Evolutionary conservation across 2,113 vertebrate genomes (phyloP), one percentile per base, ranked within the genome.

Genomic region (Notarius quadriscutis): DNA sequence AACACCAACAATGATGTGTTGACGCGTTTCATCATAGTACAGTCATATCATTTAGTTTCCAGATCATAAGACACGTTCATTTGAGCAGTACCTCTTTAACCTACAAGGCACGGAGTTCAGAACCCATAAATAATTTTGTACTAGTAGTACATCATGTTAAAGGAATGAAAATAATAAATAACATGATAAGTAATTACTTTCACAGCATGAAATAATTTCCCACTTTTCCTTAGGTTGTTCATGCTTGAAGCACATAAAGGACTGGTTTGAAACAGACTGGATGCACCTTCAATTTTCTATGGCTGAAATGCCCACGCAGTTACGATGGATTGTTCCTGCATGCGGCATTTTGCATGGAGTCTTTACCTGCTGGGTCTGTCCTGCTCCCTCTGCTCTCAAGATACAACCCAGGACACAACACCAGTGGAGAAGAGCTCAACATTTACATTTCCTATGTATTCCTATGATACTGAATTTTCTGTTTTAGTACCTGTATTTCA

Each of bases 151-250:
- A 27, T 27, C 0, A 53, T 14, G 63, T 57, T 55, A 88, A 94
- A 93, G 94, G 25, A 50, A 25, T 75, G 48, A 1, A 27, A 55
- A 79, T 27, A 55, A 27, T 95, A 67, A 18, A 15, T 4, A 87
- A 57, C 9, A 65, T 80, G 34, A 41, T 41, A 20, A 77, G 12
- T n/a, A 12, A 57, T 9, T 5, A 80, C 4, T 30, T 1, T 55
- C 22, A n/a, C 5, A 48, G 14, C 8, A 71, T 55, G 20, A 41
- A 65, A 55, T 3, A 10, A 30, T 75, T 20, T 51, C 17, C 27
- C 20, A 34, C 11, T 14, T 30, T 62, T 81, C 58, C 17, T 77
- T 84, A 90, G 89, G 81, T 81, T 86, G 74, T 58, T 63, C 81
- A 65, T 74, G 87, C 84, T n/a, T 90, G 22, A 88, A 58, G 57